Evolutionary conservation across 2,797 vertebrate genomes (phyloP), one percentile per base, ranked within the genome.

Genomic region (Sparidentex hasta): DNA sequence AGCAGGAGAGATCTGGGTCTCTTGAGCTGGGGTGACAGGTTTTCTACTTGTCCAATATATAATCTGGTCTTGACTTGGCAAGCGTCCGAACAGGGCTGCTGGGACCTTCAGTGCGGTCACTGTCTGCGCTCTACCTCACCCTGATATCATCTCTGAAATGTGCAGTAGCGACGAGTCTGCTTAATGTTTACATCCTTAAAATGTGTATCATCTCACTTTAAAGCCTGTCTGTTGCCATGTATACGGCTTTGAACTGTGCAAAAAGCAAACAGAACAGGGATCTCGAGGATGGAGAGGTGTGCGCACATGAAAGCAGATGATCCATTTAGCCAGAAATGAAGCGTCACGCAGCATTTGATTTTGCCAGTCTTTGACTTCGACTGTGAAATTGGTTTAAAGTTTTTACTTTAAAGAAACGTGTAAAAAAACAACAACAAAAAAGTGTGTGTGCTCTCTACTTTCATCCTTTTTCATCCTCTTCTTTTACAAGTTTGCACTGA

Each of bases 41-140:
- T 71, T 78, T 67, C 54, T 77, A 46, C 64, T 25, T 63, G 58
- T 82, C 46, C 69, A 70, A 74, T 69, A 6, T 70, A 33, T 80
- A 83, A 88, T 87, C 71, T 81, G 55, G 47, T 54, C n/a, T 68
- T 0, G 21, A 77, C 17, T 85, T 88, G 74, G 54, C 55, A 63
- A 78, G 67, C 1, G 23, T 59, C 78, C 25, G 21, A 50, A 29
- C 43, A 43, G 33, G 55, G 51, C 38, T 38, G 62, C 61, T 68
- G 59, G 63, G 57, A 56, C 52, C 62, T 25, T 75, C 62, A 14
- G 16, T 71, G 64, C 65, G 6, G 21, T 20, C 23, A 0, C 63
- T 16, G 75, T 55, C 38, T 51, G 33, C 29, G 14, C 65, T 55
- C 21, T 7, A 13, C 13, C 25, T 72, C 25, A 63, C 38, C 47